phyloP scores from a whole-genome alignment of 2,888 invertebrate species.

The Adelognathus sp. region DNA sequence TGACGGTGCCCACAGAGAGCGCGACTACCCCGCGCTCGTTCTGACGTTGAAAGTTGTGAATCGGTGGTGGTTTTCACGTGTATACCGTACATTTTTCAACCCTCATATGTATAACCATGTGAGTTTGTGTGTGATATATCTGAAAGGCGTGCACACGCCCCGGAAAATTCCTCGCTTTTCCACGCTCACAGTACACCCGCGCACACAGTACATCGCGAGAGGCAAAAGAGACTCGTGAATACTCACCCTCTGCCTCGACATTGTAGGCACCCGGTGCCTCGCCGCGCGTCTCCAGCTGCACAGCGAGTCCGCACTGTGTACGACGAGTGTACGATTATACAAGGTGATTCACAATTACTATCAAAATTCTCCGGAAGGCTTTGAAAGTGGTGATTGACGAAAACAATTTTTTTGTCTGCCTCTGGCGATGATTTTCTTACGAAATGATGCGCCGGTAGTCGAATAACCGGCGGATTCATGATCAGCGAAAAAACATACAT shows the following conservation, averaged over 20 bases:
- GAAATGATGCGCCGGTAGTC: no score
- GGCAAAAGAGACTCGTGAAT: slow-evolving; percentile 50
- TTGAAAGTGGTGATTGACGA: no score
- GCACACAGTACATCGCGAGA: slow-evolving; percentile 46
- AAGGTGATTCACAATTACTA: no score
- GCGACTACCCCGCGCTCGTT: background rate
- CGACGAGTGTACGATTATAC: background rate
- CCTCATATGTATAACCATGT: slow-evolving; percentile 25
- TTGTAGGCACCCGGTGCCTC: slow-evolving; percentile 38
- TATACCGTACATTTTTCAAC: slow-evolving; percentile 34
- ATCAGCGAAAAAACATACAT: no score
- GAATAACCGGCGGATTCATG: no score
- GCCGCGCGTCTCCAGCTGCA: background rate
- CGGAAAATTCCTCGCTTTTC: slow-evolving; percentile 59
- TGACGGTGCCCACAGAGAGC: slow-evolving; percentile 50
- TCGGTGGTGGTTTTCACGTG: slow-evolving; percentile 55
- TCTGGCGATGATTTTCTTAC: no score
- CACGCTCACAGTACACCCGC: slow-evolving; percentile 37
- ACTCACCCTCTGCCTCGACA: slow-evolving; percentile 48
- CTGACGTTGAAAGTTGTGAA: slow-evolving; percentile 63
- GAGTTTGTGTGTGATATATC: no score
- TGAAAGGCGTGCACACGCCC: slow-evolving; percentile 43
- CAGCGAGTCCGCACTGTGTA: background rate
- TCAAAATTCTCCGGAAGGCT: no score
- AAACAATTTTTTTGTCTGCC: no score